Base-by-base conservation (phyloP, 2,888 invertebrate genomes). In the Gisinianus flammeolus region DNA sequence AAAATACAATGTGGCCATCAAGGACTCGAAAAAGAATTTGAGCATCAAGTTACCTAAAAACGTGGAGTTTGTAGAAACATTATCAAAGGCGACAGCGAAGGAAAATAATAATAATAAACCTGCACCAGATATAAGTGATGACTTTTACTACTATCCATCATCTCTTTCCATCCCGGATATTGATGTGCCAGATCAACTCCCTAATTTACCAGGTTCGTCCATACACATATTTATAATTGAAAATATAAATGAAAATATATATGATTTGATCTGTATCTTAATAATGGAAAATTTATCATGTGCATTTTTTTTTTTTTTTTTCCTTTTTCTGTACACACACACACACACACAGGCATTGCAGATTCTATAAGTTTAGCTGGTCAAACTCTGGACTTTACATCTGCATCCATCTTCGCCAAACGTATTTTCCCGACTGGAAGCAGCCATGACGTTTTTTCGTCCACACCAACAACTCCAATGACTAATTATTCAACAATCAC, bases 111-210 rank as follows among this genome's bases (percentile, higher is more conserved):
- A 56, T 12, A 56, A 24, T 8, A 35, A 54, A 12, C 22, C 4
- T 5, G 35, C 35, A 24, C 24, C 69, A 31, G 33, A 71, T 56
- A 28, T 56, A 0, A 28, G 62, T 31, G 85, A 84, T 77, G 84
- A 85, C 73, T 85, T 85, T 73, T 85, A 82, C 33, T 85, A 84
- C 58, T 79, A 81, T 54, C 84, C 85, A 0, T 82, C 85, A 0
- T 76, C 83, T 22, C 56, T 79, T 30, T 80, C 80, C 30, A 84
- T 85, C 69, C 85, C 85, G n/a, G 80, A 83, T 64, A 82, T 85
- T 73, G 83, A 84, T 77, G 83, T 84, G 44, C 85, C 85, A 62
- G 84, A 84, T 54, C 67, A 67, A 70, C 76, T 85, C 28, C 83
- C 83, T 12, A 78, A 84, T 72, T 79, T 85, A 35, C 82, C 83